Conservation (phyloP, 2,888 invertebrate genomes). For the Scelioninae gen. 2 region DNA sequence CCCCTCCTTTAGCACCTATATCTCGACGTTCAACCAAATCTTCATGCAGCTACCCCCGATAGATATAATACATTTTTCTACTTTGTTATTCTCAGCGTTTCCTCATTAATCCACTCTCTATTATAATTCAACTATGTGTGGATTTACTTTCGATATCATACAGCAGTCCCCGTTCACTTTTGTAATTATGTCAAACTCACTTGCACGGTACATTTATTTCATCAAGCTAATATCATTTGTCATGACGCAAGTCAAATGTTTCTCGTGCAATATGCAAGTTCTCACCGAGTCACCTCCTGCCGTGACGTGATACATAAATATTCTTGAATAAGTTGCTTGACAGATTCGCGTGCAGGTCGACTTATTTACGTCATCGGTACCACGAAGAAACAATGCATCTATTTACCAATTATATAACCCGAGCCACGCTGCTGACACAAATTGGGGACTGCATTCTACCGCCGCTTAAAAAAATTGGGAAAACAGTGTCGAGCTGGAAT, state of each 20-base stretch:
- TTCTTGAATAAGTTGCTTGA: conserved; percentile 34
- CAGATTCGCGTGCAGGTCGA: conserved; percentile 28
- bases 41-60: no score
- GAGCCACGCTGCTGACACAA: neutral
- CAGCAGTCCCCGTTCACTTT: conserved; percentile 11
- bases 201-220: conserved; percentile 27
- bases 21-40: no score
- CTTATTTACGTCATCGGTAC: conserved; percentile 34
- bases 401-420: conserved; percentile 13
- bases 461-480: no score
- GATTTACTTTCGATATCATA: conserved; percentile 5
- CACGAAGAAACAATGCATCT: conserved; percentile 17
- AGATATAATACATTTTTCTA: no score
- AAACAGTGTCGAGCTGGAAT: no score
- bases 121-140: no score
- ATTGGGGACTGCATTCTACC: no score
- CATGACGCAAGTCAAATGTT: conserved; percentile 30
- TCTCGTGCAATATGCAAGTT: conserved; percentile 32
- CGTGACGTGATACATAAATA: conserved; percentile 32
- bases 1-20: no score
- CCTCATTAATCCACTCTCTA: no score
- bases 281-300: conserved; percentile 28
- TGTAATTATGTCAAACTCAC: conserved; percentile 30
- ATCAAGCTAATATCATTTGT: conserved; percentile 28
- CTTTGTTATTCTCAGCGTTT: no score